Conservation (phyloP, 2,797 vertebrate genomes). For the Scolopax rusticola region DNA sequence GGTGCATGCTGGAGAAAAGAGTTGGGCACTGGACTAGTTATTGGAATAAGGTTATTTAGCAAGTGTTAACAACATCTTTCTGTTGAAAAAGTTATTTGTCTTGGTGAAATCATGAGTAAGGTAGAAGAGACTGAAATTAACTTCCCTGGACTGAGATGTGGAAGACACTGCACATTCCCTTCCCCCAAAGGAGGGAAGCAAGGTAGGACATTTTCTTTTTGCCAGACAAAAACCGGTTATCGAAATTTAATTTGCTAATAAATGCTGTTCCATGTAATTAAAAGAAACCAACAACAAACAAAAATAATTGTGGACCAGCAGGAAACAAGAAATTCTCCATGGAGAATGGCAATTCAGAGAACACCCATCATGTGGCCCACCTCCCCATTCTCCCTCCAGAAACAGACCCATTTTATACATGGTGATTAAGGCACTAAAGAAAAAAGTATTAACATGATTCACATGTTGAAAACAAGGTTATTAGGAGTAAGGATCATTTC, state of each 20-base stretch:
- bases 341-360: conserved; percentile 12
- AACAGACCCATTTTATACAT: conserved; percentile 20
- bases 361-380: background rate
- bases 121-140: background rate
- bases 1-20: background rate
- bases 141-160: background rate
- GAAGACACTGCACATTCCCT: background rate
- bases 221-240: background rate
- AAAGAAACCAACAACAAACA: conserved; percentile 4
- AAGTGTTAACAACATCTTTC: background rate
- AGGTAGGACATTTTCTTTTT: background rate
- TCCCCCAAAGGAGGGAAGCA: background rate
- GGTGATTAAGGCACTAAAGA: conserved; percentile 47
- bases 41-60: background rate
- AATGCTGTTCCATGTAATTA: conserved; percentile 11
- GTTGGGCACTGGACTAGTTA: background rate
- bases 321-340: background rate
- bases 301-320: background rate
- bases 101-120: background rate
- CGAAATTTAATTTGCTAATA: conserved; percentile 30
- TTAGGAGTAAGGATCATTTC: conserved; percentile 71
- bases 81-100: background rate
- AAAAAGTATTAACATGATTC: conserved; percentile 67
- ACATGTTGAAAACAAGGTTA: conserved; percentile 76
- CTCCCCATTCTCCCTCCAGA: conserved; percentile 10